Evolutionary conservation across 2,113 vertebrate species (phyloP).

Genomic region (Cottus gobio): DNA sequence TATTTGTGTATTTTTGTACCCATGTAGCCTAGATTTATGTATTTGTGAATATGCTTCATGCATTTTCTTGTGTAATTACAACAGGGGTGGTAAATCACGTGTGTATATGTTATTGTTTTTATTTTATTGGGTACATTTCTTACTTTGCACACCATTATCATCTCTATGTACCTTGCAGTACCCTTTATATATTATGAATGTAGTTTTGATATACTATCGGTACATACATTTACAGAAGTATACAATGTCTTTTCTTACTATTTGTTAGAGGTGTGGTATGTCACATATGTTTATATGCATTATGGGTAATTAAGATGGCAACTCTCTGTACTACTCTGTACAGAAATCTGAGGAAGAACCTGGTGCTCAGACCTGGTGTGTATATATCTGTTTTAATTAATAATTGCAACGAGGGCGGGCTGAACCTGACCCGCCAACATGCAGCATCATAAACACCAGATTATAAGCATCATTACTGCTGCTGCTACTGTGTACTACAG

Average conservation of each 20-base stretch:
- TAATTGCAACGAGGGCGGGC: background rate
- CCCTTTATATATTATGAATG: background rate
- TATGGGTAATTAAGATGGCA: background rate
- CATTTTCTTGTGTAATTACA: background rate
- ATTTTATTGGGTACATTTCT: background rate
- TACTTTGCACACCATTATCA: background rate
- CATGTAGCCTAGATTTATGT: background rate
- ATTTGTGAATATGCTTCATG: background rate
- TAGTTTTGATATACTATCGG: background rate
- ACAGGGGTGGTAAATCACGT: background rate
- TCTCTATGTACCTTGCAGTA: background rate
- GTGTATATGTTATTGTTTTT: background rate
- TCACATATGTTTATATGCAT: conserved; percentile 1
- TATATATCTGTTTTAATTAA: background rate
- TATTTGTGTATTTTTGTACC: background rate
- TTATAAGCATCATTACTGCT: background rate
- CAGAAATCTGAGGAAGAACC: too few species aligned
- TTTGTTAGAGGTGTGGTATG: too few species aligned
- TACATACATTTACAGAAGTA: background rate
- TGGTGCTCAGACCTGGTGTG: background rate
- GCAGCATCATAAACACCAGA: background rate
- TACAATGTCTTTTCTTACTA: background rate
- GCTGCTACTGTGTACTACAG: background rate
- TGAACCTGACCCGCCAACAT: background rate
- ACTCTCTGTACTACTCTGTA: background rate